These are phyloP conservation scores for Grus americana DNA, from an alignment of 2,113 vertebrate genomes.

Conservation along the genomic window DNA sequence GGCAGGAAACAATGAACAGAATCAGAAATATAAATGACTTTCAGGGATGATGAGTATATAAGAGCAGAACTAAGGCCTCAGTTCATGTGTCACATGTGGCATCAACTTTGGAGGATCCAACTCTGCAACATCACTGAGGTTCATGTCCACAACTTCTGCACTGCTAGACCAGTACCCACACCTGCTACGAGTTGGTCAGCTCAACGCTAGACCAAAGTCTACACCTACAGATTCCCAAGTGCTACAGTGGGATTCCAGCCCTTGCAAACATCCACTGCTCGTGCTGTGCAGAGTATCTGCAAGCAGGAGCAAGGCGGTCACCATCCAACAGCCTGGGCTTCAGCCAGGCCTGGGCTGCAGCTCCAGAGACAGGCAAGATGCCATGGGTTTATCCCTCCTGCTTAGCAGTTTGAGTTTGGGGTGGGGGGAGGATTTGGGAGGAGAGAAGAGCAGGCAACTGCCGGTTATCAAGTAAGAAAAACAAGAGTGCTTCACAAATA, in stretches of 20 bases:
- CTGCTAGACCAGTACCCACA: neutral
- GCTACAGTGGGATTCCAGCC: neutral
- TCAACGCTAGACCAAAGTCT: neutral
- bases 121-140: accelerated
- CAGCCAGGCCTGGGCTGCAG: neutral
- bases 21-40: neutral
- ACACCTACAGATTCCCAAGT: neutral
- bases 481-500: neutral
- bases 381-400: neutral
- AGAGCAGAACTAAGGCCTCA: neutral
- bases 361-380: neutral
- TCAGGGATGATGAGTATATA: neutral
- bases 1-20: neutral
- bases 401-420: neutral
- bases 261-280: neutral
- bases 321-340: neutral
- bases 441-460: neutral
- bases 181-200: accelerated
- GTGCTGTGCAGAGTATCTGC: neutral
- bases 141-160: accelerated
- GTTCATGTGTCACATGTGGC: neutral
- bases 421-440: neutral
- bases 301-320: neutral
- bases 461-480: neutral
- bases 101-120: neutral